phyloP scores from a whole-genome alignment of 2,113 vertebrate species.

The Heloderma charlesbogerti region DNA sequence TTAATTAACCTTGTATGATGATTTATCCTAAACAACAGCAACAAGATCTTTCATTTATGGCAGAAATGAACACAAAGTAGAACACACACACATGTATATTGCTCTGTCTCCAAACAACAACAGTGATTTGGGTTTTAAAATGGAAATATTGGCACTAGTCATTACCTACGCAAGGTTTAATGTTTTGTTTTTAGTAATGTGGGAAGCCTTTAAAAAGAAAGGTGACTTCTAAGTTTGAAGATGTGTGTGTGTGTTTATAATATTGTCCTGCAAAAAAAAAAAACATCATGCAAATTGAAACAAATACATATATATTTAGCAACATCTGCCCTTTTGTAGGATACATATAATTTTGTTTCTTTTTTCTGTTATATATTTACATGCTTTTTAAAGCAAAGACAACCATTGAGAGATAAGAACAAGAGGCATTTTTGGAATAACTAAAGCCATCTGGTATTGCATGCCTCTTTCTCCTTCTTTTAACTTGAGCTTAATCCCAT shows the following conservation, averaged over 20 bases:
- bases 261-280: neutral
- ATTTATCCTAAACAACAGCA: neutral
- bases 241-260: neutral
- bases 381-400: slow-evolving; percentile 19
- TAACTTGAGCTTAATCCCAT: neutral
- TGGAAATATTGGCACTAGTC: neutral
- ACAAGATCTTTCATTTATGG: neutral
- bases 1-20: too few relatives aligned
- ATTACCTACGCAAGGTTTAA: neutral
- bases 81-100: neutral
- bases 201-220: neutral
- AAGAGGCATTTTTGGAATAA: neutral
- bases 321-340: neutral
- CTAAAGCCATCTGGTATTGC: neutral
- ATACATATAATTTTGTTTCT: neutral
- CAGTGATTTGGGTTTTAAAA: neutral
- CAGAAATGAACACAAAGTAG: neutral
- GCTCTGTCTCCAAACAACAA: neutral
- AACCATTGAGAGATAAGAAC: neutral
- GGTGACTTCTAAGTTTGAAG: neutral
- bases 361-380: neutral
- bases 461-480: neutral
- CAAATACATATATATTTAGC: neutral
- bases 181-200: neutral
- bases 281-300: neutral